Base-by-base conservation (phyloP, 2,797 vertebrate genomes). In the Lycodopsis pacificus region DNA sequence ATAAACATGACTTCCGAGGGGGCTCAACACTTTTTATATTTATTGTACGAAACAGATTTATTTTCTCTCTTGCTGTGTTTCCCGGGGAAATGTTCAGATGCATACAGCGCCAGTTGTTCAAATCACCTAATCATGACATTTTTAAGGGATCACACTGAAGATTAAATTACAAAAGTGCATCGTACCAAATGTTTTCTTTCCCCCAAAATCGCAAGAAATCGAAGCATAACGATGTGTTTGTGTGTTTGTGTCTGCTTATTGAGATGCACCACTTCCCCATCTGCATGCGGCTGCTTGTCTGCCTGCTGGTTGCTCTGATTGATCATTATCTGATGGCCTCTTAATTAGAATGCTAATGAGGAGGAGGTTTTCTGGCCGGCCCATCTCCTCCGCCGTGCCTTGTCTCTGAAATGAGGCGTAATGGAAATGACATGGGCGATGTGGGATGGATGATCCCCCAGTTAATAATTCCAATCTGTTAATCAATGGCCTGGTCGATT, bases 381-480 rank as follows among this genome's bases (percentile, higher is more conserved):
- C 76, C 46, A 3, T 62, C 75, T 88, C 77, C 81, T 66, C 67
- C 36, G 84, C 79, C 76, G 67, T 73, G 81, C 73, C 86, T 85
- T 38, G 79, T 90, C 89, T 90, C 81, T 80, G 80, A 82, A 93
- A 91, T 84, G 78, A 89, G 86, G 86, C 78, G 71, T 92, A 93
- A 94, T 94, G 90, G 90, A 92, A 93, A 93, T 91, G 92, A 94
- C 93, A 94, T 77, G 86, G 88, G 76, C 81, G 88, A 88, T 76
- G 87, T 91, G 89, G 92, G 93, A 94, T 91, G 93, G 91, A 95
- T 94, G 92, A 95, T 95, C 91, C 95, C 93, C 93, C 91, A 95
- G 94, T 95, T 95, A 95, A 95, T 95, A 95, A 95, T 95, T 94
- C 92, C 95, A 94, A 94, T 95, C 93, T 94, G 93, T 94, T 95